Evolutionary conservation across 2,113 vertebrate species (phyloP), one percentile per base, ranked within the genome.

Genomic region (Collichthys lucidus): DNA sequence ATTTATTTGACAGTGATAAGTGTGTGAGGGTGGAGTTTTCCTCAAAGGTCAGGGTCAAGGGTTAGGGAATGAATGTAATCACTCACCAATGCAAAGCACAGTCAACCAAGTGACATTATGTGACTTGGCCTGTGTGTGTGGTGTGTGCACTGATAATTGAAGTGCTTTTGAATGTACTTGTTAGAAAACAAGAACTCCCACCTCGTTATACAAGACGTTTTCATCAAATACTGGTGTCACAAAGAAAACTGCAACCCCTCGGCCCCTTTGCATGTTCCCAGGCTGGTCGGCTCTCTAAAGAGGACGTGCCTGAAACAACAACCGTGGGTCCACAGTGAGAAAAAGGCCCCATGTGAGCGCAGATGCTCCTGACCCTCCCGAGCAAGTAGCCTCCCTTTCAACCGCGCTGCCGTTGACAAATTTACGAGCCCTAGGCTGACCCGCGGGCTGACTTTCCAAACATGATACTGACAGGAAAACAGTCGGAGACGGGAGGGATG

Each of bases 261-360:
- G 7, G 44, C 75, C 76, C 2, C 76, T 29, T 70, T 31, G 19
- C 19, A 61, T 77, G 83, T 82, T 87, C 86, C 70, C 86, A 80
- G 83, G 82, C 77, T 72, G 85, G 75, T 64, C 52, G 24, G 65
- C 49, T 75, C 86, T 83, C 82, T 50, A 22, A 80, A 91, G 92
- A 96, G 95, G 95, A 96, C 88, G 57, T 94, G 95, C 93, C 96
- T 97, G 96, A 96, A 96, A 96, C 96, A 96, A 96, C 94, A 96
- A 95, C 93, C 84, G 83, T 10, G 16, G 80, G 77, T 68, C 77
- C 63, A n/a, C 67, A 64, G 82, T 61, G 74, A 89, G 87, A 84
- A 94, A 96, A 93, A 94, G 95, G 95, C 94, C 95, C 95, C 93
- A 92, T 92, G 84, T 73, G 74, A 89, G 82, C 63, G 12, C 73